phyloP scores from a whole-genome alignment of 2,113 vertebrate genomes.

The Aldabrachelys gigantea region DNA sequence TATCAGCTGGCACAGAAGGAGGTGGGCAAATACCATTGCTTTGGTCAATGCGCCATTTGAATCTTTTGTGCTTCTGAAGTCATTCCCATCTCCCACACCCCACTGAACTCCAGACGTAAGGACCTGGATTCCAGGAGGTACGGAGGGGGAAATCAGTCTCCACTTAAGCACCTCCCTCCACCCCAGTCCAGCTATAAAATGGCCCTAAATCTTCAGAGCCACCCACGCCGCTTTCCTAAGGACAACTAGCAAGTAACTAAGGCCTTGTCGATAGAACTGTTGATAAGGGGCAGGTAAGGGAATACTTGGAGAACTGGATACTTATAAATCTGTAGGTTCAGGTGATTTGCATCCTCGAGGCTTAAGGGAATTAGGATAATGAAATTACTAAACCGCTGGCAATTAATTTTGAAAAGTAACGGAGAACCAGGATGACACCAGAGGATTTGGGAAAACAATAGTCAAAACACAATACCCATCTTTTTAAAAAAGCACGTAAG shows the following conservation, averaged over 20 bases:
- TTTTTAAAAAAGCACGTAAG: background rate
- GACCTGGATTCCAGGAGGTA: background rate
- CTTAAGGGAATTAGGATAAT: background rate
- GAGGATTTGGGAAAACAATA: fast-evolving
- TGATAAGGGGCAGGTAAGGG: background rate
- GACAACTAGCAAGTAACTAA: background rate
- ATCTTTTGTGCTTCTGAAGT: background rate
- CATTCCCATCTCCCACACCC: background rate
- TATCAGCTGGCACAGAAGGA: background rate
- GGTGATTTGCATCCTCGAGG: background rate
- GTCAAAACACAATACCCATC: background rate
- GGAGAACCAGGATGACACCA: background rate
- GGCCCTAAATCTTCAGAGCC: background rate
- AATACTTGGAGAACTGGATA: background rate
- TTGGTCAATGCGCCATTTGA: fast-evolving
- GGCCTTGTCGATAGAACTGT: background rate
- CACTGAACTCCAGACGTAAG: background rate
- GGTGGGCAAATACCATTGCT: background rate
- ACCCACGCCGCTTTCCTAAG: background rate
- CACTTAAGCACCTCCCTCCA: background rate
- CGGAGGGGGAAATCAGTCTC: background rate
- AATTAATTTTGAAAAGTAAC: background rate
- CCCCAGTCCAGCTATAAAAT: background rate
- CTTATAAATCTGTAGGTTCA: background rate
- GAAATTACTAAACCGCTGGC: background rate